Evolutionary conservation across 1,140 invertebrate species (phyloP).

Genomic region (Pectinophora gossypiella): DNA sequence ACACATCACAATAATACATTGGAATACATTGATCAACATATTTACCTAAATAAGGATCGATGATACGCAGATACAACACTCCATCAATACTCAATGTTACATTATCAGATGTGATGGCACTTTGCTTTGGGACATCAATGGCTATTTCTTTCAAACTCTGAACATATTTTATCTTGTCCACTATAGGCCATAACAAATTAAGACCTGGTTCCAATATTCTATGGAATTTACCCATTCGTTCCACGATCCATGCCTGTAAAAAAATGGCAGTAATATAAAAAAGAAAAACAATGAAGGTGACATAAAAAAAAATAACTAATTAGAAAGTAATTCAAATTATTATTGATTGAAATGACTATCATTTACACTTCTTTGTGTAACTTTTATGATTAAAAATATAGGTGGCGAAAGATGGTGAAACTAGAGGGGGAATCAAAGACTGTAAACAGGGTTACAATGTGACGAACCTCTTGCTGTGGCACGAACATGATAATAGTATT

Average conservation of each 20-base stretch:
- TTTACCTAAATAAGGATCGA: conserved; percentile 91
- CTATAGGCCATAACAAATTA: conserved; percentile 93
- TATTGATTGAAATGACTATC: no score
- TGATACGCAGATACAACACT: conserved; percentile 95
- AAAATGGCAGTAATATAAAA: no score
- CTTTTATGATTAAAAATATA: no score
- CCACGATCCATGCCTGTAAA: conserved; percentile 96
- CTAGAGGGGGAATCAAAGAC: no score
- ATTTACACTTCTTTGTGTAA: no score
- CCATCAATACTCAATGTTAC: conserved; percentile 98
- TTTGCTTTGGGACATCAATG: conserved; percentile 99
- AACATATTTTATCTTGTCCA: conserved; percentile 97
- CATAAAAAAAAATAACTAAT: no score
- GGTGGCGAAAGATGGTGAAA: no score
- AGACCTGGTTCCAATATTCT: conserved; percentile 95
- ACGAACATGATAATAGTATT: conserved; percentile 98
- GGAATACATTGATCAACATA: not conserved
- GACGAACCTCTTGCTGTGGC: conserved; percentile 95
- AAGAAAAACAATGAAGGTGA: no score
- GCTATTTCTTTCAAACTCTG: conserved; percentile 99
- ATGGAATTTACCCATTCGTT: conserved; percentile 98
- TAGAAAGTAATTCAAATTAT: no score
- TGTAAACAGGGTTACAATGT: no score
- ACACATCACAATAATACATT: no score
- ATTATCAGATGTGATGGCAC: conserved; percentile 98